phyloP scores from a whole-genome alignment of 2,888 invertebrate species.

The Nowickia ferox region DNA sequence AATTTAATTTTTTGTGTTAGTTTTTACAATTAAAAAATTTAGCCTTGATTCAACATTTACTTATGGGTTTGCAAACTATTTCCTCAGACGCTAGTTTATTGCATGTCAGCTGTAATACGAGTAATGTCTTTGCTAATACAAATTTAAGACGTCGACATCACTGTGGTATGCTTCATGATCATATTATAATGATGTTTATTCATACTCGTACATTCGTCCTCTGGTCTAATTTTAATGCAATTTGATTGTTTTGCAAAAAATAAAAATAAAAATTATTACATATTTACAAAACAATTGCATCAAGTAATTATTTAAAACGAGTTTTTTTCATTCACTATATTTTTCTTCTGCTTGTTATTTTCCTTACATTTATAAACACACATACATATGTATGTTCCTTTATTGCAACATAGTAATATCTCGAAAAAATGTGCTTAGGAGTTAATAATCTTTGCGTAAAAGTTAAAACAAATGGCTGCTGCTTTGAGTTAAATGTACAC shows the following conservation, averaged over 20 bases:
- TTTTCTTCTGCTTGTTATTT: constrained; percentile 19
- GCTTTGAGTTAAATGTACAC: too few species aligned
- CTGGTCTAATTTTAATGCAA: constrained; percentile 59
- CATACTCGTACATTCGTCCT: constrained; percentile 18
- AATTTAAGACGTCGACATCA: constrained; percentile 12
- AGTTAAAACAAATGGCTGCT: too few species aligned
- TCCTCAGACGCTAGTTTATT: too few species aligned
- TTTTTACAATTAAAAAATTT: too few species aligned
- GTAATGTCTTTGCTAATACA: neutral
- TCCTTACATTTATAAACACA: neutral
- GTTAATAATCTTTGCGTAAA: too few species aligned
- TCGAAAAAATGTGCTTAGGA: too few species aligned
- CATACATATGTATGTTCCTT: too few species aligned
- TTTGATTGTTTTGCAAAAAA: constrained; percentile 56
- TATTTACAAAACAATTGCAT: constrained; percentile 52
- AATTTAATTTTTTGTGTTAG: too few species aligned
- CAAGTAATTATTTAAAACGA: constrained; percentile 52
- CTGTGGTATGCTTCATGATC: constrained; percentile 42
- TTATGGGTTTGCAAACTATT: too few species aligned
- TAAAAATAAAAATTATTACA: constrained; percentile 10
- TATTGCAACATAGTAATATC: too few species aligned
- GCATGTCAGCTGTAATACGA: too few species aligned
- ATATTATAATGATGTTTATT: constrained; percentile 54
- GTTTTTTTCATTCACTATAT: constrained; percentile 22
- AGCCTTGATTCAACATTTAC: too few species aligned